phyloP scores from a whole-genome alignment of 2,888 invertebrate genomes.

The Branchinecta sandiegonensis region DNA sequence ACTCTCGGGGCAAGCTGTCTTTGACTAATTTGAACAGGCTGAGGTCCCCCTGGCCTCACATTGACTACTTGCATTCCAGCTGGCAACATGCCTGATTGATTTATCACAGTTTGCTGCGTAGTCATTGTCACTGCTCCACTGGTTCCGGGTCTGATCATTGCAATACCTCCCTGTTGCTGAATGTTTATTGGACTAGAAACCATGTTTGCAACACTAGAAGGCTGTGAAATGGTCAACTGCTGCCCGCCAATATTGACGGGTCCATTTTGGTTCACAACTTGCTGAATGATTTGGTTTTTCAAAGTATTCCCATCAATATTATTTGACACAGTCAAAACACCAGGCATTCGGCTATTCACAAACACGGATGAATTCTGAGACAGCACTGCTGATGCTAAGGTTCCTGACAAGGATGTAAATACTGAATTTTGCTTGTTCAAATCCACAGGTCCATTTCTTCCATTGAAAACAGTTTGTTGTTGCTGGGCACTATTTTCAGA shows the following conservation, averaged over 20 bases:
- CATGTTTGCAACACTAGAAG: constrained; percentile 14
- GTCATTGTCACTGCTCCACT: constrained; percentile 10
- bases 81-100: constrained; percentile 4
- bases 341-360: constrained; percentile 15
- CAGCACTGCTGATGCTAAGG: constrained; percentile 1
- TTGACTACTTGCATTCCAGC: constrained; percentile 15
- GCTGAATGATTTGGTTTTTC: not conserved
- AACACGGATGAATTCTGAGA: not conserved
- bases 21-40: constrained; percentile 2
- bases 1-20: constrained; percentile 4
- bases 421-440: not conserved
- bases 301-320: not conserved
- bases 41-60: not conserved
- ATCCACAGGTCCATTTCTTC: not conserved
- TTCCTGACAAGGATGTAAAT: not conserved
- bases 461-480: not conserved
- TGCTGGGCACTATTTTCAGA: constrained; percentile 1
- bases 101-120: constrained; percentile 15
- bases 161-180: constrained; percentile 2
- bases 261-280: constrained; percentile 8
- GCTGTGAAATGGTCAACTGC: constrained; percentile 4
- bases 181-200: constrained; percentile 11
- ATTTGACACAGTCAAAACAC: not conserved
- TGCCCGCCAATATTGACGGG: not conserved
- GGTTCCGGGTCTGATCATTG: constrained; percentile 10